Base-by-base conservation (phyloP, 1,140 invertebrate genomes). In the Rhynchophorus ferrugineus region DNA sequence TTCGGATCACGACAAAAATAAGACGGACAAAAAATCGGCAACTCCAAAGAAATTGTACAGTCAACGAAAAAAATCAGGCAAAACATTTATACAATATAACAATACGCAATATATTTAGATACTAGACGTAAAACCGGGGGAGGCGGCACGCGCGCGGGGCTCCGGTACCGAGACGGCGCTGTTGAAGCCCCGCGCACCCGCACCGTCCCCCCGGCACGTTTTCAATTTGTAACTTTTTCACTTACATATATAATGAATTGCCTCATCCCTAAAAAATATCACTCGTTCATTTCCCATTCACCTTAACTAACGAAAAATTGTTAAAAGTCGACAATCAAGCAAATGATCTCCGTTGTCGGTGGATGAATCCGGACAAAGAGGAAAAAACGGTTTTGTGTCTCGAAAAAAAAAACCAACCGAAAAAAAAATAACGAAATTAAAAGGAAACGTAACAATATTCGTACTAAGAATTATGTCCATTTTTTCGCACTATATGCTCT, bases 81-180 rank as follows among this genome's bases (percentile, higher is more conserved):
- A 54, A 61, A 62, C 59, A 62, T 61, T 57, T 61, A 63, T 51
- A 51, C 59, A 61, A 55, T 61, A 53, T 57, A 58, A 56, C 41
- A 48, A 60, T 63, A 56, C 53, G 60, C 56, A 61, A 58, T 59
- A 59, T 61, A 63, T 57, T 65, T 63, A 59, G 60, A 65, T 58
- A 61, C 60, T 65, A 62, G 58, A 59, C 59, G 60, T 63, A 65
- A 63, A 63, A 65, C 58, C 57, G 60, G n/a, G n/a, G n/a, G n/a
- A n/a, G n/a, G n/a, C n/a, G n/a, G n/a, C n/a, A n/a, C n/a, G n/a
- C n/a, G n/a, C n/a, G n/a, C n/a, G n/a, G n/a, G n/a, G n/a, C n/a
- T n/a, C n/a, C n/a, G n/a, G n/a, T n/a, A n/a, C n/a, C n/a, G n/a
- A n/a, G n/a, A n/a, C n/a, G n/a, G n/a, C n/a, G n/a, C n/a, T n/a